These are phyloP conservation scores for Martes martes DNA, from an alignment of 2,113 vertebrate genomes.

Conservation along the genomic window DNA sequence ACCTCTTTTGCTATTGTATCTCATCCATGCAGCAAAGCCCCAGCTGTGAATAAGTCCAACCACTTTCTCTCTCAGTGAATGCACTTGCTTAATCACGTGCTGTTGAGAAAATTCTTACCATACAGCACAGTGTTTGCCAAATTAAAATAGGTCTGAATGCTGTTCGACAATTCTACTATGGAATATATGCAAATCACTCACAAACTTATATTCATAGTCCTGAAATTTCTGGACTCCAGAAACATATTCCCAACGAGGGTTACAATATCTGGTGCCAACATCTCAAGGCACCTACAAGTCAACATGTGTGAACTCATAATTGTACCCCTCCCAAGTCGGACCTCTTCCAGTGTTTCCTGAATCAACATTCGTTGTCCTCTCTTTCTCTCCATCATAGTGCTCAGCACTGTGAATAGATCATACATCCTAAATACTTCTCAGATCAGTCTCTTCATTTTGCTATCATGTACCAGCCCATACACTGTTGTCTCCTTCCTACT, in stretches of 20 bases:
- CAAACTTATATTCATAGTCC: not conserved
- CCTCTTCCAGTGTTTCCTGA: not conserved
- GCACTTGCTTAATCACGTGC: not conserved
- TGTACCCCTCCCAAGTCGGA: not conserved
- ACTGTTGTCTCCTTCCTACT: not conserved
- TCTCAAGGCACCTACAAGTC: not conserved
- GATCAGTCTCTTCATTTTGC: not conserved
- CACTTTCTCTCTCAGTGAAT: not conserved
- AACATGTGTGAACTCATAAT: not conserved
- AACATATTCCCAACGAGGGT: not conserved
- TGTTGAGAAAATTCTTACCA: not conserved
- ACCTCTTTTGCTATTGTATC: not conserved
- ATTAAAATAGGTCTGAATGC: not conserved
- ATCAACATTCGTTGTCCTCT: not conserved
- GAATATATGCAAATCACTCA: not conserved
- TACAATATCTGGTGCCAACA: not conserved
- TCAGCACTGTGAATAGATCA: not conserved
- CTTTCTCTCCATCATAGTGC: not conserved
- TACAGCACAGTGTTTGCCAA: not conserved
- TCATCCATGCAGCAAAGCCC: not conserved
- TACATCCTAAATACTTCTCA: not conserved
- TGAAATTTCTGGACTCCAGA: not conserved
- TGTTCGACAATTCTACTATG: not conserved
- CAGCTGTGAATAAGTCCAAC: not conserved
- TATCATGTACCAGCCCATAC: rapidly evolving